Percentiles rank a stretch among this genome's conserved stretches.
Conservation (phyloP, 2,113 vertebrate species). For the Fulica atra region DNA sequence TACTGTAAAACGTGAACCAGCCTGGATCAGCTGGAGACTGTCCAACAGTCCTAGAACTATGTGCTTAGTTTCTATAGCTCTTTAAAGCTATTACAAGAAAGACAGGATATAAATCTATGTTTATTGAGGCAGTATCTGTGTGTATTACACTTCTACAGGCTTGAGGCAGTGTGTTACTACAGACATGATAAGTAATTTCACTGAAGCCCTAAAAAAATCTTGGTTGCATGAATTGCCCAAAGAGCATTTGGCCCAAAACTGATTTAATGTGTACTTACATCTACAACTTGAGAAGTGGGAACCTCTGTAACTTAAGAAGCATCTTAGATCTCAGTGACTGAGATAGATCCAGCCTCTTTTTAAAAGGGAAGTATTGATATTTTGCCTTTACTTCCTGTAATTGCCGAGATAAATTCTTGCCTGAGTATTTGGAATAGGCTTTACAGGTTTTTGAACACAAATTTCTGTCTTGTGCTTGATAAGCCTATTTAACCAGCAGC, state of each 20-base stretch:
- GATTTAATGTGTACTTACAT: not conserved
- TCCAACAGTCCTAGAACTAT: not conserved
- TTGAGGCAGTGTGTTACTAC: not conserved
- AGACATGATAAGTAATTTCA: not conserved
- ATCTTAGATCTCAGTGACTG: not conserved
- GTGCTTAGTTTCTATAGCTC: not conserved
- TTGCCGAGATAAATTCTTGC: not conserved
- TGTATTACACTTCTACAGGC: not conserved
- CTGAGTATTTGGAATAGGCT: not conserved
- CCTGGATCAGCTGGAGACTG: not conserved
- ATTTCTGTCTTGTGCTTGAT: not conserved
- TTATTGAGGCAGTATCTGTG: not conserved
- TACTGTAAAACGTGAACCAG: not conserved
- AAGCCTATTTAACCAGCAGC: not conserved
- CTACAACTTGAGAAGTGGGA: not conserved
- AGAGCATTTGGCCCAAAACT: not conserved
- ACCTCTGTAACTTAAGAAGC: not conserved
- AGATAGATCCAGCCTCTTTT: not conserved
- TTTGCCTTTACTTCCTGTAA: not conserved
- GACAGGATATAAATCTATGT: not conserved
- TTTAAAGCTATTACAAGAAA: not conserved
- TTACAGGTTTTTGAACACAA: not conserved
- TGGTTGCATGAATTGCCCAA: not conserved
- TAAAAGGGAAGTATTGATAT: not conserved
- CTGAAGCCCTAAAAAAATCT: not conserved